Conservation (phyloP, 2,888 invertebrate genomes). For the Hyalella azteca region DNA sequence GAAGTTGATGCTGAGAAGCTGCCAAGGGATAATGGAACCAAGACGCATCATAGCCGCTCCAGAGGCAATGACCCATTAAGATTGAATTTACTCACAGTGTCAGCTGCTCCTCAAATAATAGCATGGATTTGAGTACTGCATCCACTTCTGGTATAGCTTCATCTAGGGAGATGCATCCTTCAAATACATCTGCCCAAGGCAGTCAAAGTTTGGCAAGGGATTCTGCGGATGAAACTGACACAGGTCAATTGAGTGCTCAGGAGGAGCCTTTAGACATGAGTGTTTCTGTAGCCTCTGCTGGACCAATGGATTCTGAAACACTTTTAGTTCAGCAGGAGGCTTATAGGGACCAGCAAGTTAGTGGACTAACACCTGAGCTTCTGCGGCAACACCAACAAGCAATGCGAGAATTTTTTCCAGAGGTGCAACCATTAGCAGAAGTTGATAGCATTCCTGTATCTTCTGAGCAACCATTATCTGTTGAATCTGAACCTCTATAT, state of each 20-base stretch:
- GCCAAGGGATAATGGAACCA: too few relatives aligned
- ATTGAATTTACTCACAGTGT: too few relatives aligned
- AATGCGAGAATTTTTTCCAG: conserved; percentile 11
- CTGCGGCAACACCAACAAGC: neutral
- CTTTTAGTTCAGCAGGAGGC: neutral
- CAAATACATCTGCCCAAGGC: neutral
- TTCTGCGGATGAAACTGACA: neutral
- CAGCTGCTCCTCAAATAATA: too few relatives aligned
- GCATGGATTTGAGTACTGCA: neutral
- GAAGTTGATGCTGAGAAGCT: too few relatives aligned
- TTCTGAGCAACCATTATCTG: neutral
- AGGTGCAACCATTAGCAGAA: neutral
- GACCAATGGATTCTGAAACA: neutral
- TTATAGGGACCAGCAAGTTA: neutral
- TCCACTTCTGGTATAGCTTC: neutral
- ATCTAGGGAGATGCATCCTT: neutral
- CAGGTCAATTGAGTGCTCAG: neutral
- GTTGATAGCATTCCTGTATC: neutral
- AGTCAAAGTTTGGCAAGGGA: neutral
- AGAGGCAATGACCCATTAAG: too few relatives aligned
- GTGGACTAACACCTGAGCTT: neutral
- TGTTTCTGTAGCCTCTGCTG: neutral
- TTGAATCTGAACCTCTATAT: neutral
- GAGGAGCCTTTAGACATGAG: neutral
- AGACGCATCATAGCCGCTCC: too few relatives aligned